Evolutionary conservation across 2,797 vertebrate genomes (phyloP).

Genomic region (Tragelaphus eurycerus): DNA sequence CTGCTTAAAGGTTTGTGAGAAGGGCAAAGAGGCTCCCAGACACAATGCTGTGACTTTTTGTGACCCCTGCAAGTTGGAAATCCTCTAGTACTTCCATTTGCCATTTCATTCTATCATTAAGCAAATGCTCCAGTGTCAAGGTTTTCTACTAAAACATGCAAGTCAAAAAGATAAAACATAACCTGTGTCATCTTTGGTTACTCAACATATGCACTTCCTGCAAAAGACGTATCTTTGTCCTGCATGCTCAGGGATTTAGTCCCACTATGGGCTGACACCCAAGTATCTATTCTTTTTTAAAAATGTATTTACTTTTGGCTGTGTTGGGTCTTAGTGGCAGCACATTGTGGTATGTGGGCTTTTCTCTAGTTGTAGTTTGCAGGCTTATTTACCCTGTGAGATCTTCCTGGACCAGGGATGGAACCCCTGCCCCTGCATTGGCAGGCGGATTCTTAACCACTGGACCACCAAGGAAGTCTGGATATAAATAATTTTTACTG

Average conservation of each 20-base stretch:
- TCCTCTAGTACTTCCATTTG: background rate
- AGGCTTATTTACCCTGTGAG: background rate
- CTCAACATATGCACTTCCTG: background rate
- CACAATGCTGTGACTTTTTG: background rate
- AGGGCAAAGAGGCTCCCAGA: background rate
- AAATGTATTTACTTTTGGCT: background rate
- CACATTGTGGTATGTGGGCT: background rate
- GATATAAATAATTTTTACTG: background rate
- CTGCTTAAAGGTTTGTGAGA: background rate
- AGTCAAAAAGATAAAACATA: background rate
- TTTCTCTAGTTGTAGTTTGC: background rate
- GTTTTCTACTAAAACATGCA: background rate
- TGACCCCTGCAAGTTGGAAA: background rate
- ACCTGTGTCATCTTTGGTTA: background rate
- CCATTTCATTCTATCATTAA: background rate
- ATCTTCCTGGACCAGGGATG: background rate
- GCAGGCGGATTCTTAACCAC: background rate
- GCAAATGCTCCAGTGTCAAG: background rate
- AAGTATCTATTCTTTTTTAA: background rate
- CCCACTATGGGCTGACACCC: background rate
- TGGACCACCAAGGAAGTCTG: background rate
- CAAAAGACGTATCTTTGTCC: background rate
- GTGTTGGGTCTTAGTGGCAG: background rate
- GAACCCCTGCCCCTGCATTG: background rate
- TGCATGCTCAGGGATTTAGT: background rate